Base-by-base conservation (phyloP, 2,797 vertebrate species). In the Sebastes itinus region DNA sequence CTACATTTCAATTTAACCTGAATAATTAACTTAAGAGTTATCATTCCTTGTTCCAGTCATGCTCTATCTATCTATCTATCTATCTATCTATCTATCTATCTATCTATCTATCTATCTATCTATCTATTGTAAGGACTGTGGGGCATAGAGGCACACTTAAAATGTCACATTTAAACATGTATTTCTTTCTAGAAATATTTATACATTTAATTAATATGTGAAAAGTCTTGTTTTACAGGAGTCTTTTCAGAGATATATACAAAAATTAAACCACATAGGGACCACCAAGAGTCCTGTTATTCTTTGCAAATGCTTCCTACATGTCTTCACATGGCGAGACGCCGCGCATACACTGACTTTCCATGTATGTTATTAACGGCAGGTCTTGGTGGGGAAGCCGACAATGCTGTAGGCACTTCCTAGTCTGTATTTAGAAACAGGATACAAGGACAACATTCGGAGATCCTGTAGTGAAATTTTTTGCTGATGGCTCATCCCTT, bases 281-380 rank as follows among this genome's bases (percentile, higher is more conserved):
- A 89, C 84, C 85, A 92, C 80, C 80, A 79, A 49, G 70, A 62
- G 32, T 64, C 68, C 32, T 77, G 42, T 62, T 75, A 27, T 28
- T 77, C 61, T 89, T 83, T 82, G n/a, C 58, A 88, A 83, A 83
- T 77, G 65, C 55, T 72, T 61, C 72, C 64, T 84, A 71, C 89
- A 82, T 93, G 91, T 90, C 58, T 42, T 85, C 66, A 87, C 91
- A 93, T 38, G 90, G 77, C n/a, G 30, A 79, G 64, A 85, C 68
- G 84, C 11, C 59, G 60, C 59, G 20, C 28, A 55, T 20, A 81
- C 67, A 87, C 72, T 77, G 33, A 83, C 68, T 88, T 61, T 64
- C 68, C 72, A 77, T 80, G 68, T 71, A 75, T 92, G 79, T 92
- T 87, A 85, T 89, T 92, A 91, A 73, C 58, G 63, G 30, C 64